Conservation (phyloP, 2,797 vertebrate genomes). For the Naso thynnoides region DNA sequence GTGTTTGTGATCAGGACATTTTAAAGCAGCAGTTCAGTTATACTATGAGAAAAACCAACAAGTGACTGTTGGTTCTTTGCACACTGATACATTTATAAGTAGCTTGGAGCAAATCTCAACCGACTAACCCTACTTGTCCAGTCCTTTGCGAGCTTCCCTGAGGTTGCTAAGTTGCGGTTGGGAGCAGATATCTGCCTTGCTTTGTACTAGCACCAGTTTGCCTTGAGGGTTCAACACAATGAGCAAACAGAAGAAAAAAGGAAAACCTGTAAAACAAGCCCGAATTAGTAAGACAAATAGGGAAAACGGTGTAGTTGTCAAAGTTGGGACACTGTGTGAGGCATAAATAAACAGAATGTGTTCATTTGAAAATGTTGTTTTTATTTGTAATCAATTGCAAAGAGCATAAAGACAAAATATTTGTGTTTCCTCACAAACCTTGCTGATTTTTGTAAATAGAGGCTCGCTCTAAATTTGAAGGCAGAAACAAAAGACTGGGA, state of each 20-base stretch:
- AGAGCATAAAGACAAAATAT: too few relatives aligned
- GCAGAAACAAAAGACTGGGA: too few relatives aligned
- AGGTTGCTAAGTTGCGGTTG: slow-evolving; percentile 13
- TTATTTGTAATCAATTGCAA: too few relatives aligned
- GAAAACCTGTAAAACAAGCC: slow-evolving; percentile 44
- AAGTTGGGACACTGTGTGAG: not conserved
- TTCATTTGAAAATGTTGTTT: too few relatives aligned
- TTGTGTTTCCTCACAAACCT: too few relatives aligned
- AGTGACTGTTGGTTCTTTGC: not conserved
- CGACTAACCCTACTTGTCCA: slow-evolving; percentile 9
- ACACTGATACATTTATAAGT: not conserved
- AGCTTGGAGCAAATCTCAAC: slow-evolving; percentile 2
- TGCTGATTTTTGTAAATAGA: too few relatives aligned
- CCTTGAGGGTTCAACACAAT: slow-evolving; percentile 41
- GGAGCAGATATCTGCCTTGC: slow-evolving; percentile 18
- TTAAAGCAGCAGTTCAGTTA: not conserved
- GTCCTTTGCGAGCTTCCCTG: slow-evolving; percentile 1
- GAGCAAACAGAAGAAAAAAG: slow-evolving; percentile 41
- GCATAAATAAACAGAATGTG: too few relatives aligned
- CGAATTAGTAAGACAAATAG: slow-evolving; percentile 2
- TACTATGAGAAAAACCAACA: not conserved
- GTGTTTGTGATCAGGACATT: not conserved
- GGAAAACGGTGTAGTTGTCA: not conserved
- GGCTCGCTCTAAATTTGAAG: too few relatives aligned
- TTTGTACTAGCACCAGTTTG: not conserved